phyloP scores from a whole-genome alignment of 1,140 invertebrate genomes.

The Eulimnadia texana region DNA sequence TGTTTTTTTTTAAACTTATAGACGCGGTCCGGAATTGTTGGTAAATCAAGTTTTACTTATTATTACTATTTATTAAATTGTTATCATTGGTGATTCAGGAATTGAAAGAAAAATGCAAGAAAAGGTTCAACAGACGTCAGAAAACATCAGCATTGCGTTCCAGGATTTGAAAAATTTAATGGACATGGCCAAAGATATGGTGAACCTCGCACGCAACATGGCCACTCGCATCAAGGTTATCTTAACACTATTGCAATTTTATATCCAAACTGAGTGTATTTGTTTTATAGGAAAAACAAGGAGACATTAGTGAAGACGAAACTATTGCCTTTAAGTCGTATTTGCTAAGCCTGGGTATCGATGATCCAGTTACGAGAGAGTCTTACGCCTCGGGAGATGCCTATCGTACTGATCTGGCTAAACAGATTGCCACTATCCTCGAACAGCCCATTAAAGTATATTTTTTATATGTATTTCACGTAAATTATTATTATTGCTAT shows the following conservation, averaged over 20 bases:
- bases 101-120: conserved; percentile 86
- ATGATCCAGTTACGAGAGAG: conserved; percentile 89
- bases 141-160: conserved; percentile 83
- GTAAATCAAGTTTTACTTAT: neutral
- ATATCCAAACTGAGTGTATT: no score
- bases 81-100: conserved; percentile 33
- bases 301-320: conserved; percentile 93
- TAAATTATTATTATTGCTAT: no score
- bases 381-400: conserved; percentile 70
- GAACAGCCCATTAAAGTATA: conserved; percentile 61
- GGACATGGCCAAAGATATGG: conserved; percentile 95
- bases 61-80: neutral
- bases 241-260: no score
- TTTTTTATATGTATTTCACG: no score
- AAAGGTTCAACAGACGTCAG: conserved; percentile 75
- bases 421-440: conserved; percentile 69
- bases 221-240: conserved; percentile 83
- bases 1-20: conserved; percentile 27
- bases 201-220: conserved; percentile 76
- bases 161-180: conserved; percentile 90
- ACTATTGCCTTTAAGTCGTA: conserved; percentile 92
- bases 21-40: conserved; percentile 69
- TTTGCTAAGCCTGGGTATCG: conserved; percentile 87
- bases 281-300: conserved; percentile 66
- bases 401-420: conserved; percentile 74